phyloP scores from a whole-genome alignment of 2,888 invertebrate species.

The Griposia aprilina region DNA sequence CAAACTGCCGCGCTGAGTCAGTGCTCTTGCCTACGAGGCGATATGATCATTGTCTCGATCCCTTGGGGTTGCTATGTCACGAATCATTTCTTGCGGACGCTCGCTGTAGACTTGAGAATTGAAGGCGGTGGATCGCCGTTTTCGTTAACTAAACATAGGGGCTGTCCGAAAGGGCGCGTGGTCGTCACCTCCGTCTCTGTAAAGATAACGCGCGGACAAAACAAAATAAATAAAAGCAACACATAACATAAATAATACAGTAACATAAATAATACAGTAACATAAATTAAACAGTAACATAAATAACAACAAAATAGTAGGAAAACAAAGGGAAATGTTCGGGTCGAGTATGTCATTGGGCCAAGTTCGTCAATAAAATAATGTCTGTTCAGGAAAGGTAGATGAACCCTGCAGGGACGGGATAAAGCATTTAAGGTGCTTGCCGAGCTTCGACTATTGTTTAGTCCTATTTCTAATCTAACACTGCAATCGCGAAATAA shows the following conservation, averaged over 20 bases:
- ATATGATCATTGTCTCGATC: constrained; percentile 77
- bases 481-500: constrained; percentile 87
- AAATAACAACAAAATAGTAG: constrained; percentile 70
- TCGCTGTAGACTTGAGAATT: constrained; percentile 88
- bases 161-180: constrained; percentile 94
- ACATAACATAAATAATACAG: constrained; percentile 67
- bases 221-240: constrained; percentile 83
- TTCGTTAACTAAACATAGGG: constrained; percentile 92
- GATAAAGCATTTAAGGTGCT: constrained; percentile 86
- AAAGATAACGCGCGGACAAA: constrained; percentile 85
- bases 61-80: constrained; percentile 72
- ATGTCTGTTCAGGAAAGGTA: constrained; percentile 72
- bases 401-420: constrained; percentile 80
- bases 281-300: constrained; percentile 67
- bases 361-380: constrained; percentile 66
- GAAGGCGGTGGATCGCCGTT: constrained; percentile 90
- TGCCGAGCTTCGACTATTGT: constrained; percentile 85
- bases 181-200: constrained; percentile 90
- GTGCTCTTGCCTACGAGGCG: constrained; percentile 80
- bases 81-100: constrained; percentile 89
- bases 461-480: constrained; percentile 85
- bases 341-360: constrained; percentile 63
- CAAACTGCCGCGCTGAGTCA: constrained; percentile 81
- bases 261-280: constrained; percentile 70
- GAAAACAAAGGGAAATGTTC: constrained; percentile 66